phyloP scores from a whole-genome alignment of 2,797 vertebrate genomes.

The Stomatorhinus walkeri region DNA sequence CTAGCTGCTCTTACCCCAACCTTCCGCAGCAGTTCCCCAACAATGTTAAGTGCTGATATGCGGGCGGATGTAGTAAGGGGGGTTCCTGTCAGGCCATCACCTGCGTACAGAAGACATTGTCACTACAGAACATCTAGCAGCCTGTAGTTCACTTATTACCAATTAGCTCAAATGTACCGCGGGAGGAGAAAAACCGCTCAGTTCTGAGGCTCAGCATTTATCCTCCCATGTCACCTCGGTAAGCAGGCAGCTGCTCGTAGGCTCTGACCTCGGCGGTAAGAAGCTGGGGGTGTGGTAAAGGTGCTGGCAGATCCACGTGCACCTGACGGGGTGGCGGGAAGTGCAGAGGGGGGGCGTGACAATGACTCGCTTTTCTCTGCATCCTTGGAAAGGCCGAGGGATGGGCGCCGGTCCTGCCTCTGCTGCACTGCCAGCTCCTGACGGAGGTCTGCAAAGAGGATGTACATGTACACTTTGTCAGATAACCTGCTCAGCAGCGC shows the following conservation, averaged over 20 bases:
- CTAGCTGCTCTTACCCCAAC: slow-evolving; percentile 74
- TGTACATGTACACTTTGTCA: neutral
- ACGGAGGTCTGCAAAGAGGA: slow-evolving; percentile 67
- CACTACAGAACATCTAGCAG: neutral
- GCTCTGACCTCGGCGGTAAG: slow-evolving; percentile 68
- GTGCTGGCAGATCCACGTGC: slow-evolving; percentile 46
- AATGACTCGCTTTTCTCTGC: slow-evolving; percentile 60
- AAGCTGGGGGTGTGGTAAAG: slow-evolving; percentile 61
- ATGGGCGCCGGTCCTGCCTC: slow-evolving; percentile 73
- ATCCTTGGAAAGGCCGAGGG: slow-evolving; percentile 60
- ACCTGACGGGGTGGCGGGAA: slow-evolving; percentile 62
- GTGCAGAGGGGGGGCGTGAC: slow-evolving; percentile 52
- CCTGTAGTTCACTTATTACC: neutral
- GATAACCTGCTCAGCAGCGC: neutral
- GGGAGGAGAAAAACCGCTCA: neutral
- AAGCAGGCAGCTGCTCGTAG: neutral
- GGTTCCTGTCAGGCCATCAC: slow-evolving; percentile 70
- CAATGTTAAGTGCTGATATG: slow-evolving; percentile 94
- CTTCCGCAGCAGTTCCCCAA: slow-evolving; percentile 93
- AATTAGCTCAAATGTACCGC: neutral
- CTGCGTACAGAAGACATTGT: slow-evolving; percentile 39
- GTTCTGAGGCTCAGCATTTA: neutral
- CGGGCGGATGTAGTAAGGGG: slow-evolving; percentile 89
- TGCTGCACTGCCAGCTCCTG: slow-evolving; percentile 92
- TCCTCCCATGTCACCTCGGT: neutral